Evolutionary conservation across 2,113 vertebrate species (phyloP).

Genomic region (Eulacestoma nigropectus): DNA sequence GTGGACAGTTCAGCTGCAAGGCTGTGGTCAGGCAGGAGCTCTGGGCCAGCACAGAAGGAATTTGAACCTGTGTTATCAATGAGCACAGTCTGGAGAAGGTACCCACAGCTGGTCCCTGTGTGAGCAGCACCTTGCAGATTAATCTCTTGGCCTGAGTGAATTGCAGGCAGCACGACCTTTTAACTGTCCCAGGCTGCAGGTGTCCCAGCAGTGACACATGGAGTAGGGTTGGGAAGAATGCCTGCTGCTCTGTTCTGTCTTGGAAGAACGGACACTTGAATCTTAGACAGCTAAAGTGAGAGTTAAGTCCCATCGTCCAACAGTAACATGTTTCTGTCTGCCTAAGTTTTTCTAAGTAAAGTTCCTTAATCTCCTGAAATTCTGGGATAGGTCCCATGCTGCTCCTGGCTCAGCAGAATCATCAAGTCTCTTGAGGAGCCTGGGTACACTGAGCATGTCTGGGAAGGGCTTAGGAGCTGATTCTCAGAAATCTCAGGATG

Average conservation of each 20-base stretch:
- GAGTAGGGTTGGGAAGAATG: neutral
- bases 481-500: neutral
- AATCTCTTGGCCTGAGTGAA: neutral
- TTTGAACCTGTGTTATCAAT: neutral
- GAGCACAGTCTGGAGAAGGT: neutral
- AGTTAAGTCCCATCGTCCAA: neutral
- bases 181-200: neutral
- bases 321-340: neutral
- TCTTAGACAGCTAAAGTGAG: neutral
- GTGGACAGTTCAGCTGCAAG: neutral
- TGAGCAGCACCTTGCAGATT: neutral
- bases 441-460: neutral
- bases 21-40: neutral
- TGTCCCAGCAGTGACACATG: accelerated
- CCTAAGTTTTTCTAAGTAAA: neutral
- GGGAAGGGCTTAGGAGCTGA: neutral
- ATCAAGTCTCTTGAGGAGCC: neutral
- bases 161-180: neutral
- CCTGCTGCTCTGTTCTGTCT: neutral
- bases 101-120: neutral
- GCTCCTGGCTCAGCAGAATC: neutral
- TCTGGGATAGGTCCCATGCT: neutral
- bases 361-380: neutral
- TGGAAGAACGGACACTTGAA: neutral
- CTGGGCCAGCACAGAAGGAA: neutral